Conservation (phyloP, 2,797 vertebrate species). For the Ispidina lecontei region DNA sequence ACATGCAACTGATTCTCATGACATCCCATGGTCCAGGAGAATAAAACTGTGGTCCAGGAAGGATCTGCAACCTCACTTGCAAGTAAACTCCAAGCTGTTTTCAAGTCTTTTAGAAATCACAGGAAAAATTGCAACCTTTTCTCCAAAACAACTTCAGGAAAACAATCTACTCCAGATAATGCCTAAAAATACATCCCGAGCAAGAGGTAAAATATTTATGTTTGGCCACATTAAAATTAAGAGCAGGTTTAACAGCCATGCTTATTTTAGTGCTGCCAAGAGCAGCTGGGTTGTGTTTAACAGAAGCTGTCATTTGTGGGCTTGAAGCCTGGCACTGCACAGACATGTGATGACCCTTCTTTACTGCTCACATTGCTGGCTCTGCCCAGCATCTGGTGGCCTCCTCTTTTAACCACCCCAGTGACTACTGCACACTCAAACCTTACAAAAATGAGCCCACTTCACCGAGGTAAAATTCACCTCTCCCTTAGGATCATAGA, state of each 20-base stretch:
- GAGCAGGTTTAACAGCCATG: background rate
- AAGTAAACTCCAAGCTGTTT: background rate
- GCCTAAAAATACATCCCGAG: background rate
- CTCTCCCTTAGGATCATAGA: background rate
- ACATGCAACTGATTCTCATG: background rate
- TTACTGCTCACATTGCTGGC: background rate
- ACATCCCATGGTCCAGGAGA: background rate
- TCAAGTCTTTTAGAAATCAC: background rate
- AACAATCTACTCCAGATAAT: background rate
- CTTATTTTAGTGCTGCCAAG: accelerated
- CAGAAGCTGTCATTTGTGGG: background rate
- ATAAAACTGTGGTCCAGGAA: background rate
- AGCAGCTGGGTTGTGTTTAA: background rate
- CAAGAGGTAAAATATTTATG: background rate
- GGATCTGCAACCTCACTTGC: background rate
- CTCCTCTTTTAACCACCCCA: background rate
- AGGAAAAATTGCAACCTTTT: background rate
- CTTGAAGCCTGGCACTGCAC: background rate
- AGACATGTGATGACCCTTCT: background rate
- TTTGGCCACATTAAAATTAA: background rate
- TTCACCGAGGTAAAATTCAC: background rate
- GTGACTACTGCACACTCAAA: accelerated
- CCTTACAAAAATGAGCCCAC: background rate
- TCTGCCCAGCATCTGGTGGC: background rate
- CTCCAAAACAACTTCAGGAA: background rate